Evolutionary conservation across 2,888 invertebrate genomes (phyloP).

Genomic region (Andrena hattorfiana): DNA sequence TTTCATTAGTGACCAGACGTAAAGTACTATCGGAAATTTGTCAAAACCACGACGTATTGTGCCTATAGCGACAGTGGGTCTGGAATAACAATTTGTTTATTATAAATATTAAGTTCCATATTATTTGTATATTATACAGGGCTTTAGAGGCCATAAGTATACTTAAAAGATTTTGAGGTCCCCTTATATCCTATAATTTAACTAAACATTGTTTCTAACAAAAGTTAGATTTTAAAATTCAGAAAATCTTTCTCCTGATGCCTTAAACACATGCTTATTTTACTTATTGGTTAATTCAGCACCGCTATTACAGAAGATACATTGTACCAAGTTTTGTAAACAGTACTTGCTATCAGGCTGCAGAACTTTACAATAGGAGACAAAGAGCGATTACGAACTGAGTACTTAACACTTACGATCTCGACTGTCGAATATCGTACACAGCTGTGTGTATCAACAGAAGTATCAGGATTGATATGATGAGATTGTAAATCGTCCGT

Average conservation of each 20-base stretch:
- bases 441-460: constrained; percentile 90
- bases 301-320: too few relatives aligned
- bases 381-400: background rate
- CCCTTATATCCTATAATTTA: too few relatives aligned
- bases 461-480: constrained; percentile 91
- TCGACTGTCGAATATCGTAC: constrained; percentile 90
- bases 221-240: too few relatives aligned
- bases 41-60: constrained; percentile 88
- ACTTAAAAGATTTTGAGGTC: too few relatives aligned
- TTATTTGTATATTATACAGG: too few relatives aligned
- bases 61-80: constrained; percentile 87
- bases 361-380: background rate
- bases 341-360: background rate
- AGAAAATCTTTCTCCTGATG: too few relatives aligned
- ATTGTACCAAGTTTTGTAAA: too few relatives aligned
- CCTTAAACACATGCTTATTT: too few relatives aligned
- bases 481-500: constrained; percentile 94
- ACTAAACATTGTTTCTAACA: too few relatives aligned
- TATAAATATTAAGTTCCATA: background rate
- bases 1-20: constrained; percentile 87
- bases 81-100: constrained; percentile 69
- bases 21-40: constrained; percentile 87
- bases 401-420: constrained; percentile 88
- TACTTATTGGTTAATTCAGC: too few relatives aligned
- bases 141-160: too few relatives aligned